Conservation (phyloP, 35 echinoderm and acorn worm genomes). For the Nesometra sesokonis region DNA sequence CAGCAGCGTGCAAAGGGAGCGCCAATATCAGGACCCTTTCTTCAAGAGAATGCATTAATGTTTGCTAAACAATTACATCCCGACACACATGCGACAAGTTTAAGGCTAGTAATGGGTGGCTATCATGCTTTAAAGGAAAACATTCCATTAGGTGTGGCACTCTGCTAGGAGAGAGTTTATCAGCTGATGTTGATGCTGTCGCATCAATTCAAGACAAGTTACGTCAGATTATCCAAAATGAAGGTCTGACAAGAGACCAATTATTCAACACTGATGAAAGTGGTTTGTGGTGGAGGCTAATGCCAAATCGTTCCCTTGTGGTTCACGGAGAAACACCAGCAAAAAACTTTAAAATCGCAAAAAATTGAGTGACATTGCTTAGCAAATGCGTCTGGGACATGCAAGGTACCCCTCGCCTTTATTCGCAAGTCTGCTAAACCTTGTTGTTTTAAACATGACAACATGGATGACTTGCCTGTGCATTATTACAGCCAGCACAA, state of each 20-base stretch:
- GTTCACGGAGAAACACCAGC: background rate
- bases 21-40: too few relatives aligned
- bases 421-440: conserved; percentile 3
- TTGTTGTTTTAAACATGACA: conserved; percentile 5
- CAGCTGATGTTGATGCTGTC: background rate
- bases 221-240: background rate
- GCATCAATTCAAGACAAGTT: background rate
- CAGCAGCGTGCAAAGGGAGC: too few relatives aligned
- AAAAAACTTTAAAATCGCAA: background rate
- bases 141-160: background rate
- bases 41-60: too few relatives aligned
- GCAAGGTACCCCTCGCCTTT: conserved; percentile 4
- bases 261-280: conserved; percentile 12
- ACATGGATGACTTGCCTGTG: conserved; percentile 16
- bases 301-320: background rate
- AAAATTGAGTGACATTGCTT: conserved; percentile 2
- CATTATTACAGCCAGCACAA: conserved; percentile 4
- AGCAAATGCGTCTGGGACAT: conserved; percentile 7
- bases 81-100: too few relatives aligned
- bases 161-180: background rate
- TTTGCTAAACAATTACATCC: too few relatives aligned
- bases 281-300: background rate
- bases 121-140: background rate
- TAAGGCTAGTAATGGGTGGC: too few relatives aligned
- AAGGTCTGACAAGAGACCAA: background rate